Conservation (phyloP, 2,888 invertebrate species). For the Ecliptopera silaceata region DNA sequence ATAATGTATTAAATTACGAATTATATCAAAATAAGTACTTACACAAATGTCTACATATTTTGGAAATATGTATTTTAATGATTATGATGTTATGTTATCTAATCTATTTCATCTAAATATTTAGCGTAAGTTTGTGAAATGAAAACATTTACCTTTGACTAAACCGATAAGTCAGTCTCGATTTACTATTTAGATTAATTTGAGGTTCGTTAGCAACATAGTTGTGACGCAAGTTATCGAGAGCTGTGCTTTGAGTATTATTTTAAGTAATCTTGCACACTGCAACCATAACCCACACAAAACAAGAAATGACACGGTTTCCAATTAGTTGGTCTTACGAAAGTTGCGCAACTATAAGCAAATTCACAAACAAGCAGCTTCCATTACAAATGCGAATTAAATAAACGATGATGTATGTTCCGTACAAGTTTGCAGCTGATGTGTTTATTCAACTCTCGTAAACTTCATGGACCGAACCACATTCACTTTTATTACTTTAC, state of each 20-base stretch:
- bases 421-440: conserved; percentile 11
- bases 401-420: conserved; percentile 13
- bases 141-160: not conserved
- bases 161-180: not conserved
- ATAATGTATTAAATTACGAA: too few relatives aligned
- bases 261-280: too few relatives aligned
- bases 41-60: too few relatives aligned
- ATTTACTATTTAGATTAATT: not conserved
- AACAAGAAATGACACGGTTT: not conserved
- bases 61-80: not conserved
- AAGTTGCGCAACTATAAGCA: conserved; percentile 10
- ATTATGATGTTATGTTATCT: not conserved
- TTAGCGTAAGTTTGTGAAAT: not conserved
- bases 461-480: conserved; percentile 5
- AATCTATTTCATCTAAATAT: not conserved
- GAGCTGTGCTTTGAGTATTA: not conserved
- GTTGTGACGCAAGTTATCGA: not conserved
- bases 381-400: conserved; percentile 11
- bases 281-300: too few relatives aligned
- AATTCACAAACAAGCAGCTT: conserved; percentile 2
- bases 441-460: conserved; percentile 9
- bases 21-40: too few relatives aligned
- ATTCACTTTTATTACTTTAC: conserved; percentile 21
- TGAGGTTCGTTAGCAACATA: not conserved
- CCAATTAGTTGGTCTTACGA: conserved; percentile 7